Evolutionary conservation across 2,113 vertebrate species (phyloP), one percentile per base, ranked within the genome.

Genomic region (Ictalurus punctatus): DNA sequence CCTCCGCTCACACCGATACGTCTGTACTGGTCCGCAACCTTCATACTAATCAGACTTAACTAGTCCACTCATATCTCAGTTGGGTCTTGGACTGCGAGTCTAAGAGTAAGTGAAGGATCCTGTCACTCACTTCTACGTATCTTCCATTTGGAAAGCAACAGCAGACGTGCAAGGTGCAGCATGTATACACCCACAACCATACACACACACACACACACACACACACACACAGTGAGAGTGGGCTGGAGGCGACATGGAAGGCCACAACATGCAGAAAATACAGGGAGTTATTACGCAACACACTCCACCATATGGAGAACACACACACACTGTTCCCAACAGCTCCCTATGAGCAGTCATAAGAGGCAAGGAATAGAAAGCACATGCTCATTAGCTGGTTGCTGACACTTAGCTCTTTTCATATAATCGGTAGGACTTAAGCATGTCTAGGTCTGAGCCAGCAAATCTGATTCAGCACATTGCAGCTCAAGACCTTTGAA

Each of bases 121-220:
- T 27, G 23, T 27, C 23, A 65, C 61, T 27, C 21, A 27, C 8
- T 27, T 65, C 61, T 69, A 69, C 27, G 27, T 10, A 69, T 13
- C 65, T 69, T 13, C n/a, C 65, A 30, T 69, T 76, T 52, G 7
- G 34, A 54, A 59, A 91, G 87, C 63, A 67, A 84, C 86, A 83
- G 90, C 78, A 65, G 12, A 89, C 87, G 71, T 83, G 87, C 52
- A 56, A 79, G 52, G 21, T 73, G 78, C 67, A 59, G 52, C 63
- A 73, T 67, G 63, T 65, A 65, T 65, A 65, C 23, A 52, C 48
- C 48, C 48, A 52, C 48, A 8, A 48, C 48, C 48, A 48, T 6
- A 48, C 48, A 48, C 48, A 65, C 9, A 2, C 16, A 59, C 58
- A 59, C 14, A 13, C 58, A 59, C 0, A 59, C 16, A 48, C 48